Evolutionary conservation across 1,140 invertebrate genomes (phyloP).

Genomic region (Pogonomyrmex californicus): DNA sequence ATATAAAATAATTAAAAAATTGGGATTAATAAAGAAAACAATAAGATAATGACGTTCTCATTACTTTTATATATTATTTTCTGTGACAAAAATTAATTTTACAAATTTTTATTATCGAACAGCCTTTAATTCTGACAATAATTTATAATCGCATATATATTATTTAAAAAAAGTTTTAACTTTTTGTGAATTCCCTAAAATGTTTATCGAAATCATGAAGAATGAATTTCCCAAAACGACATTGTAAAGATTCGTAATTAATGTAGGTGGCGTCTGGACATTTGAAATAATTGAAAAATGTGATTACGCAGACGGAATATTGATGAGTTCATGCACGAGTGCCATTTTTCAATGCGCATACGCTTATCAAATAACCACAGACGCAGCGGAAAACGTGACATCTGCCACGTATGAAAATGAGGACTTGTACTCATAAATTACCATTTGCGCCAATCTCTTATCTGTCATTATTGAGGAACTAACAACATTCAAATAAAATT

Average conservation of each 20-base stretch:
- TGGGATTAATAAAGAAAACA: background rate
- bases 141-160: background rate
- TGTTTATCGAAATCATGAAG: background rate
- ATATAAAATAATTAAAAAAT: background rate
- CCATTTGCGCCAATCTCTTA: background rate
- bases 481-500: background rate
- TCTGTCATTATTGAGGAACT: background rate
- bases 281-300: constrained; percentile 2
- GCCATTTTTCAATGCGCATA: background rate
- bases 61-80: background rate
- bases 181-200: constrained; percentile 1
- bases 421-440: background rate
- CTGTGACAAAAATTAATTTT: background rate
- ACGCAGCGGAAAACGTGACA: constrained; percentile 8
- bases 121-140: background rate
- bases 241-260: background rate
- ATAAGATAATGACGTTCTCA: background rate
- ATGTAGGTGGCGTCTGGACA: too few species aligned
- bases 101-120: constrained; percentile 5
- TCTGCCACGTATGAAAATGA: constrained; percentile 1
- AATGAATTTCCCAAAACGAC: background rate
- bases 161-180: background rate
- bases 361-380: constrained; percentile 34
- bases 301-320: background rate
- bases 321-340: background rate